Base-by-base conservation (phyloP, 2,797 vertebrate species). In the Pangasius larnaudii region DNA sequence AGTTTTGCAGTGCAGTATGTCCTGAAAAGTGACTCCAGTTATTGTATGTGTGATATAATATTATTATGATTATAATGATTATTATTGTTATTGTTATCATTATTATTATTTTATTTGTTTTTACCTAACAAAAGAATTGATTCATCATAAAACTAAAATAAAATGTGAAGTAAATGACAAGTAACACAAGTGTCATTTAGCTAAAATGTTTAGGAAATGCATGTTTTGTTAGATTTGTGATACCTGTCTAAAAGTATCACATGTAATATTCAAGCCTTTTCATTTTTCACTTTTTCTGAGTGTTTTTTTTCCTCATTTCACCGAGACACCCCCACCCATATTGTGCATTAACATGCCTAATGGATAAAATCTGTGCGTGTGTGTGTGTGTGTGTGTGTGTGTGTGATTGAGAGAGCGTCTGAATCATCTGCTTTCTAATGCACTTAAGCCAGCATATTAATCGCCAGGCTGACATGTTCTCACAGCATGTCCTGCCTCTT, bases 321-420 rank as follows among this genome's bases (percentile, higher is more conserved):
- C 16, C 22, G 18, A 51, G 39, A 46, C 42, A 46, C 42, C 42
- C 42, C 42, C 7, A 8, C 79, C 49, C 59, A 53, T 86, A 91
- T 92, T 92, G 93, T 89, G 86, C 90, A 87, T 90, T 94, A 93
- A 94, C 94, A 93, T 92, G 92, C 92, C 92, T 94, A 94, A 96
- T 95, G 92, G 92, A 94, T 94, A 93, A 91, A 92, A 94, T 95
- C 91, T 93, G 63, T 85, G 65, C 61, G 51, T 46, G 46, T 53
- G 78, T 58, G 78, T 49, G 74, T 85, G 65, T 75, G 82, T 74
- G 86, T 89, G 74, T 74, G 63, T 46, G 53, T 18, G 86, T 88
- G 88, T 81, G 61, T 85, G 71, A 82, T 87, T 85, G 74, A 80
- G 87, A 87, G 82, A 79, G 74, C 86, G 89, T 79, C 84, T 89